Base-by-base conservation (phyloP, 2,797 vertebrate genomes). In the Smutsia gigantea region DNA sequence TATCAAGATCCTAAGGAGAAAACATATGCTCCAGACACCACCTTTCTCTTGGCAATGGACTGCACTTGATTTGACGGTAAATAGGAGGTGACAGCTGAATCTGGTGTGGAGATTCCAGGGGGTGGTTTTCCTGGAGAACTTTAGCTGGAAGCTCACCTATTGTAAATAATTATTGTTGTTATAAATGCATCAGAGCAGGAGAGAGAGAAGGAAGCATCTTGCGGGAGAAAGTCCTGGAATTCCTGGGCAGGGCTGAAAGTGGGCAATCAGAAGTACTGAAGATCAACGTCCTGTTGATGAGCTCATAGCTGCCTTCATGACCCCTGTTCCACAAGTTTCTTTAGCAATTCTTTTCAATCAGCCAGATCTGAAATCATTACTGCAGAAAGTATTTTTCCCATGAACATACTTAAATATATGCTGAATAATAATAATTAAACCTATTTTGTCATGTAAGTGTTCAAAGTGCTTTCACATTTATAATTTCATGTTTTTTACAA, bases 1-100 rank as follows among this genome's bases (percentile, higher is more conserved):
- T 34, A 25, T 95, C 97, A 97, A 81, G 95, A 96, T 68, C 92
- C 92, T 63, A 64, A 78, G 72, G 96, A 90, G 96, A 37, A 93
- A 66, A 64, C 96, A 96, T 79, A 93, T 88, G 96, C 51, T 87
- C 14, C 64, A 81, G 84, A 85, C 12, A 83, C 84, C 68, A 92
- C 66, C 92, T 69, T 95, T 7, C 4, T 57, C 75, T 90, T 97
- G 93, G 94, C 90, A 82, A 39, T 61, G 83, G 75, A 63, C 57
- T 90, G 75, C 57, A 3, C 94, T 85, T 72, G 64, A 92, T 27
- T 93, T 83, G 81, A 90, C 21, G 19, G 83, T 64, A 78, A 97
- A 92, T 71, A 71, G 64, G 87, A 93, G 53, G 57, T 96, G 97
- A 96, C 95, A 82, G 97, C 53, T 74, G 92, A 93, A 71, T 69